Percentiles rank a stretch among this genome's conserved stretches.
Evolutionary conservation across 2,888 invertebrate species (phyloP).

Genomic region (Aleiodes testaceus): DNA sequence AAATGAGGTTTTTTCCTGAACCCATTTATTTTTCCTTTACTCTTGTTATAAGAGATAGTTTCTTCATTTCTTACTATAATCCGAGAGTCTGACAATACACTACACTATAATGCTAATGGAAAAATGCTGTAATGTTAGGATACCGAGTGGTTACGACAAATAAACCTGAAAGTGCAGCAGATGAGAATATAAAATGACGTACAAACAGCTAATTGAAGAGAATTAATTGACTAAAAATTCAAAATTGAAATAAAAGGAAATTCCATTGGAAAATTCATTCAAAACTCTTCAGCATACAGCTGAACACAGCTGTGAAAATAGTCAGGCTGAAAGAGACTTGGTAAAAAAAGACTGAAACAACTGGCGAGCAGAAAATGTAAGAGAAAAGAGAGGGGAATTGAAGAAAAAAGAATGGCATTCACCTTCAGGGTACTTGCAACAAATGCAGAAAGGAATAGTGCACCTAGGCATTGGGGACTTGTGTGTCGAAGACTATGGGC

Average conservation of each 20-base stretch:
- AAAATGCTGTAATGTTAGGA: too few relatives aligned
- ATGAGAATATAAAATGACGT: too few relatives aligned
- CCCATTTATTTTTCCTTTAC: too few relatives aligned
- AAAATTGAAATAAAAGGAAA: neutral
- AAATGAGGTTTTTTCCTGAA: too few relatives aligned
- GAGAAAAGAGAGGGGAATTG: conserved; percentile 6
- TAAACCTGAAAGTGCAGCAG: too few relatives aligned
- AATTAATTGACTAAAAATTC: too few relatives aligned
- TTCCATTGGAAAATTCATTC: neutral
- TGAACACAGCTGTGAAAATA: neutral
- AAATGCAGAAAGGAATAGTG: conserved; percentile 9
- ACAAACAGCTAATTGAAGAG: too few relatives aligned
- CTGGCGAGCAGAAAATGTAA: conserved; percentile 13
- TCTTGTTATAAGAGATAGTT: too few relatives aligned
- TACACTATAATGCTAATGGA: too few relatives aligned
- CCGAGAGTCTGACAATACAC: too few relatives aligned
- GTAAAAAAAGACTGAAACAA: neutral
- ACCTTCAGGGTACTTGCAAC: conserved; percentile 25
- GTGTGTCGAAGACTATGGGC: conserved; percentile 5
- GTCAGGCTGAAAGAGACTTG: conserved; percentile 7
- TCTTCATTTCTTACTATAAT: too few relatives aligned
- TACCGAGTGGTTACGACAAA: too few relatives aligned
- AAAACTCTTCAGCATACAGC: neutral
- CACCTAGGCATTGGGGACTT: conserved; percentile 4
- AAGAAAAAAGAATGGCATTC: conserved; percentile 23